These are phyloP conservation scores for Ctenochaetus hawaiiensis DNA, from an alignment of 2,797 vertebrate genomes.

Conservation along the genomic window DNA sequence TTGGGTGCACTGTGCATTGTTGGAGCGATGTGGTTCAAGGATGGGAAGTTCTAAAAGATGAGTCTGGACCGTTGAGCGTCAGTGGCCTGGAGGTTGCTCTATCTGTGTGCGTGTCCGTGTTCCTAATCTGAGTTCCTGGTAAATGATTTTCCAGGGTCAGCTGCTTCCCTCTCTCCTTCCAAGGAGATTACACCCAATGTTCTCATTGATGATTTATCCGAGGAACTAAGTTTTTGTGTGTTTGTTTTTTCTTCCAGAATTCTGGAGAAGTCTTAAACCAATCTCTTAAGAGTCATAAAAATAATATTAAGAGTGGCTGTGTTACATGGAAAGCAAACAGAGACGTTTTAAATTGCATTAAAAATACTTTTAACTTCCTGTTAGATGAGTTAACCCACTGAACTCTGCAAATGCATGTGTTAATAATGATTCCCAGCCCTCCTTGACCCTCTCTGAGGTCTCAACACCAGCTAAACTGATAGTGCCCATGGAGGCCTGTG, in stretches of 20 bases:
- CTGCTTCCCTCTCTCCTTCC: slow-evolving; percentile 64
- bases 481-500: slow-evolving; percentile 55
- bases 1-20: slow-evolving; percentile 20
- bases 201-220: slow-evolving; percentile 80
- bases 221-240: slow-evolving; percentile 55
- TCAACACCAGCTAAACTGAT: slow-evolving; percentile 62
- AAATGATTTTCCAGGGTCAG: slow-evolving; percentile 80
- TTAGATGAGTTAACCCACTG: slow-evolving; percentile 13
- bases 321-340: slow-evolving; percentile 14
- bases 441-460: slow-evolving; percentile 65
- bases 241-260: slow-evolving; percentile 49
- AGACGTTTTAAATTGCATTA: slow-evolving; percentile 13
- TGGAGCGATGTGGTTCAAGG: slow-evolving; percentile 39
- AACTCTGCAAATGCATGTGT: slow-evolving; percentile 20
- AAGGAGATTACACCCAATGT: slow-evolving; percentile 69
- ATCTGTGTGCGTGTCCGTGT: slow-evolving; percentile 29
- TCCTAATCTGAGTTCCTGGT: slow-evolving; percentile 69
- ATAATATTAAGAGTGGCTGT: slow-evolving; percentile 3
- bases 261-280: slow-evolving; percentile 2
- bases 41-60: slow-evolving; percentile 13
- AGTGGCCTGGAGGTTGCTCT: slow-evolving; percentile 28
- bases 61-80: slow-evolving; percentile 38
- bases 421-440: slow-evolving; percentile 38
- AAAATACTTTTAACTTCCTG: slow-evolving; percentile 8
- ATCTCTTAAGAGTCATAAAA: slow-evolving; percentile 17